These are phyloP conservation scores for Aselliscus stoliczkanus DNA, from an alignment of 2,797 vertebrate genomes.

Conservation along the genomic window DNA sequence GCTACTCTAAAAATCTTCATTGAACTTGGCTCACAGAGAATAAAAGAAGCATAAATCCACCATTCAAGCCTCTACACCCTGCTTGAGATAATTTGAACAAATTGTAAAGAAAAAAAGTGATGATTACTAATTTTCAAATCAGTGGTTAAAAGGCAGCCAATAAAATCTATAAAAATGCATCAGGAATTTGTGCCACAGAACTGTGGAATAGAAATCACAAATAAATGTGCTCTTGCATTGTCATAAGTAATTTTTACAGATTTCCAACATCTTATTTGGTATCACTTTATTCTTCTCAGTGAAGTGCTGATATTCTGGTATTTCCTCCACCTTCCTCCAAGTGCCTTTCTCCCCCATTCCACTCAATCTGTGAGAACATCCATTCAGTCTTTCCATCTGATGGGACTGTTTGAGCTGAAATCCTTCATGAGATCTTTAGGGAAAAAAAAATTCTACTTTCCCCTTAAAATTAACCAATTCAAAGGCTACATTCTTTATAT, in stretches of 20 bases:
- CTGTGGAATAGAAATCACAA: not conserved
- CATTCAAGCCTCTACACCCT: not conserved
- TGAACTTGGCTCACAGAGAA: not conserved
- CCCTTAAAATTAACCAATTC: slow-evolving; percentile 4
- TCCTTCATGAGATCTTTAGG: not conserved
- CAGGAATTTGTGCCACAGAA: not conserved
- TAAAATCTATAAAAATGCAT: not conserved
- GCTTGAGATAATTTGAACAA: slow-evolving; percentile 10
- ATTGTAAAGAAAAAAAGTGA: not conserved
- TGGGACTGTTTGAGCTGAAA: not conserved
- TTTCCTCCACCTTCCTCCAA: not conserved
- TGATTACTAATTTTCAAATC: not conserved
- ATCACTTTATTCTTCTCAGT: not conserved
- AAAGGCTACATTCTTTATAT: not conserved
- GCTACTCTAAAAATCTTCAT: not conserved
- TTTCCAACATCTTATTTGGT: not conserved
- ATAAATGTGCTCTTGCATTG: not conserved
- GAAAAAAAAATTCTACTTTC: not conserved
- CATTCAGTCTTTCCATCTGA: not conserved
- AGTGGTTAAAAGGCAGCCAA: not conserved
- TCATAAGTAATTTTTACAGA: not conserved
- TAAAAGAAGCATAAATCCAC: not conserved
- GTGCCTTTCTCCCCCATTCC: not conserved
- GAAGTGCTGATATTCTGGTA: not conserved
- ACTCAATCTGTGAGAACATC: not conserved